These are phyloP conservation scores for Leptinotarsa rubiginosa DNA, from an alignment of 2,888 invertebrate species.

Conservation along the genomic window DNA sequence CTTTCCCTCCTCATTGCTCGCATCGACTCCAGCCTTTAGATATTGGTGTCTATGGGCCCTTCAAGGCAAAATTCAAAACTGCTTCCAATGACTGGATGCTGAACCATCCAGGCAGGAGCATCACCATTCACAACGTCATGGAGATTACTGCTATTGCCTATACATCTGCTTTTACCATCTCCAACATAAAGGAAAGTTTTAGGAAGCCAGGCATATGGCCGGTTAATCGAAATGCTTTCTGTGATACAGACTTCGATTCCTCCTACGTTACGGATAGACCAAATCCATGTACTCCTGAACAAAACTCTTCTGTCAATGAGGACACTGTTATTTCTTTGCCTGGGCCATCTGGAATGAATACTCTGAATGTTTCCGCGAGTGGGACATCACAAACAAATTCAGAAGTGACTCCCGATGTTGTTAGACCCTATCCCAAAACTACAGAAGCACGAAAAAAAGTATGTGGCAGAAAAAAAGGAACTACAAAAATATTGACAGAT, in stretches of 20 bases:
- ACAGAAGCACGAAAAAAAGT: not conserved
- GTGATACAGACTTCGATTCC: conserved; percentile 1
- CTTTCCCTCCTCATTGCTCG: conserved; percentile 21
- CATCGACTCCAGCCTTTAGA: conserved; percentile 21
- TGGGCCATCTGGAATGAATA: not conserved
- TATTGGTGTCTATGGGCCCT: conserved; percentile 15
- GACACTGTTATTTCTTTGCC: too few relatives aligned
- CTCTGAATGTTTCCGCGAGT: not conserved
- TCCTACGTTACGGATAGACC: not conserved
- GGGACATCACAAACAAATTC: not conserved
- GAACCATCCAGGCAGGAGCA: not conserved
- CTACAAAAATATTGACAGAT: not conserved
- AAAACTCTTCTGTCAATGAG: not conserved
- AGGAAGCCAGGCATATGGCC: conserved; percentile 10
- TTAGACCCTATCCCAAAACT: conserved; percentile 5
- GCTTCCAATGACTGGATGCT: conserved; percentile 1
- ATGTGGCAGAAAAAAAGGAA: not conserved
- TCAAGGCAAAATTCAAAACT: conserved; percentile 6
- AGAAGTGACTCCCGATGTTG: not conserved
- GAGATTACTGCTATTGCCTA: not conserved
- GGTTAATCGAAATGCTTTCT: conserved; percentile 1
- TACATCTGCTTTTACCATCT: not conserved
- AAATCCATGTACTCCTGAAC: not conserved
- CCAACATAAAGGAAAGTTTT: not conserved
- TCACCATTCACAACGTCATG: conserved; percentile 1